phyloP scores from a whole-genome alignment of 2,113 vertebrate species.

The Hyla sarda region DNA sequence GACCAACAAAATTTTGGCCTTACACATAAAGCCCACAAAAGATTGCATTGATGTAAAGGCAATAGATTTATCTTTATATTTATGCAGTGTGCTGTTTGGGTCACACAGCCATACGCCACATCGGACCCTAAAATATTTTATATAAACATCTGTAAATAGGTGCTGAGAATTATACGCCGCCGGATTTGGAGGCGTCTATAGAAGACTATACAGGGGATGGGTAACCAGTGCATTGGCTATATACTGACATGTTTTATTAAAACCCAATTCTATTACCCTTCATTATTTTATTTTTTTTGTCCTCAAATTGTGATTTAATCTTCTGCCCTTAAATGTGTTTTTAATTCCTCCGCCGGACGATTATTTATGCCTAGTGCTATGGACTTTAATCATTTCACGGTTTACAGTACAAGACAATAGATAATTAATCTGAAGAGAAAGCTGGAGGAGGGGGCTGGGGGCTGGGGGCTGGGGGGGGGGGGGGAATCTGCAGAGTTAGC shows the following conservation, averaged over 20 bases:
- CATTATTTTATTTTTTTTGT: neutral
- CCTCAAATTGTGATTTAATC: constrained; percentile 3
- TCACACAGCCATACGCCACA: neutral
- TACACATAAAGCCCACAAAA: too few species aligned
- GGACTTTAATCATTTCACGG: constrained; percentile 44
- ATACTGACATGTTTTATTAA: neutral
- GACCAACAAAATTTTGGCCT: too few species aligned
- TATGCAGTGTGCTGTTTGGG: neutral
- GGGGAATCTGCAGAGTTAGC: constrained; percentile 56
- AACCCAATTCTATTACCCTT: neutral
- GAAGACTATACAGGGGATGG: too few species aligned
- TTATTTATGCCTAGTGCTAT: constrained; percentile 29
- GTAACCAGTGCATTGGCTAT: neutral
- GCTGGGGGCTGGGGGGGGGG: too few species aligned
- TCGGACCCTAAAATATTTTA: too few species aligned
- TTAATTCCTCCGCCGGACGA: neutral
- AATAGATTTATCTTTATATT: neutral
- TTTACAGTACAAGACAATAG: constrained; percentile 55
- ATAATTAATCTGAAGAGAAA: constrained; percentile 55
- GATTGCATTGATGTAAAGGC: neutral
- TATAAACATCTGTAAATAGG: neutral
- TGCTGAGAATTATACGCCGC: neutral
- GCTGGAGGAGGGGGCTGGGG: constrained; percentile 23
- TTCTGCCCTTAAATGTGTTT: neutral
- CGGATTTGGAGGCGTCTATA: neutral